A percentile compares a stretch with the other conserved stretches of the same genome.
Conservation (phyloP, 2,888 invertebrate genomes). For the Lochmaea capreae region DNA sequence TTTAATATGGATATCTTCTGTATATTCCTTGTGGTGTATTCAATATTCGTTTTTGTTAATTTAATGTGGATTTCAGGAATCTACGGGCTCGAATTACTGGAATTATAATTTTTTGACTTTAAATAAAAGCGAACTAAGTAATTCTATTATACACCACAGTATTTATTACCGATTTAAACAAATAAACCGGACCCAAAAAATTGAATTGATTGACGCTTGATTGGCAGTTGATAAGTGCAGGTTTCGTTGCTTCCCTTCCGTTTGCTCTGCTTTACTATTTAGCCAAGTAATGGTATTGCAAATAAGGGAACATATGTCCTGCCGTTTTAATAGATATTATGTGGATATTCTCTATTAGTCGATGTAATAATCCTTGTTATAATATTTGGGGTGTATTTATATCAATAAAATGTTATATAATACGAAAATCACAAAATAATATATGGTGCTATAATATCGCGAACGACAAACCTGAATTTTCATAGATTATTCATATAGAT, state of each 20-base stretch:
- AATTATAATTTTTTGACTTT: no score
- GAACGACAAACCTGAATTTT: no score
- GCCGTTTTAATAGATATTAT: conserved; percentile 48
- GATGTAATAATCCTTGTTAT: conserved; percentile 19
- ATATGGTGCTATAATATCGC: no score
- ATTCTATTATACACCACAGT: conserved; percentile 36
- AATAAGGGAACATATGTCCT: conserved; percentile 58
- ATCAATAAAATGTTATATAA: background rate
- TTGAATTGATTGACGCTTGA: conserved; percentile 61
- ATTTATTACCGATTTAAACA: conserved; percentile 58
- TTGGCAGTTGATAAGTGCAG: conserved; percentile 55
- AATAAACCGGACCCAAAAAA: conserved; percentile 58
- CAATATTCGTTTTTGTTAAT: no score
- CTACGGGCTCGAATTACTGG: no score
- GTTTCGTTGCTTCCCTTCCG: conserved; percentile 53
- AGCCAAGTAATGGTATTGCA: conserved; percentile 62
- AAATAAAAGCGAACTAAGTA: background rate
- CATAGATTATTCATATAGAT: no score
- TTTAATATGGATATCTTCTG: no score
- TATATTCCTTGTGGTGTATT: no score
- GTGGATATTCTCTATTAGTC: conserved; percentile 41
- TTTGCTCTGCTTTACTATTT: conserved; percentile 46
- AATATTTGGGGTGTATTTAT: conserved; percentile 5
- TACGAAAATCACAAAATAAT: no score
- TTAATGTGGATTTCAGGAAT: no score